These are phyloP conservation scores for Metopia argyrocephala DNA, from an alignment of 2,888 invertebrate species.

Conservation along the genomic window DNA sequence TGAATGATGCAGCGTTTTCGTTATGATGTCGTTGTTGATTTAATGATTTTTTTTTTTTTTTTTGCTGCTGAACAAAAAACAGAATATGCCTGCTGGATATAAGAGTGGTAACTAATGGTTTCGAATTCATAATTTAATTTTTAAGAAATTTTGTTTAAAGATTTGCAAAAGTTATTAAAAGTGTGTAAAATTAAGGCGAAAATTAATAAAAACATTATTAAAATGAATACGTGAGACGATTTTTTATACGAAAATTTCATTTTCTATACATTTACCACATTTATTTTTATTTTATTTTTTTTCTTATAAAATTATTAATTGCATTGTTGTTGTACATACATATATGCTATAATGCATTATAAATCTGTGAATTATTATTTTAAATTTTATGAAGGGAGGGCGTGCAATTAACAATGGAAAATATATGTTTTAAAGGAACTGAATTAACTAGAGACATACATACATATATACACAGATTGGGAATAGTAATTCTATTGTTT, in stretches of 20 bases:
- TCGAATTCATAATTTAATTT: too few relatives aligned
- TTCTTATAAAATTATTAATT: too few relatives aligned
- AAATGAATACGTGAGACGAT: background rate
- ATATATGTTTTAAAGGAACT: slow-evolving; percentile 31
- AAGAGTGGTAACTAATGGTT: too few relatives aligned
- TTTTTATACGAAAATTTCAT: slow-evolving; percentile 34
- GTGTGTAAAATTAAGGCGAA: too few relatives aligned
- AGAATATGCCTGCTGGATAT: too few relatives aligned
- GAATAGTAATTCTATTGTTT: background rate
- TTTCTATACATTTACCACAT: slow-evolving; percentile 50
- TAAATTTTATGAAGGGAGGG: slow-evolving; percentile 20
- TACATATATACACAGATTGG: too few relatives aligned
- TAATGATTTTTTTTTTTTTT: too few relatives aligned
- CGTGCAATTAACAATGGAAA: slow-evolving; percentile 53
- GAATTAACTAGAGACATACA: slow-evolving; percentile 19
- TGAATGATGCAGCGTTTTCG: background rate
- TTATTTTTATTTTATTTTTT: too few relatives aligned
- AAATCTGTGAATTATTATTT: background rate
- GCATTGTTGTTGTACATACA: slow-evolving; percentile 11
- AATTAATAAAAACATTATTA: background rate
- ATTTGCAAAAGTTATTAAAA: too few relatives aligned
- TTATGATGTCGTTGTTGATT: background rate
- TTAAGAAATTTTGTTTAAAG: too few relatives aligned
- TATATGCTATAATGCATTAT: slow-evolving; percentile 27
- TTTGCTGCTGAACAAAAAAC: too few relatives aligned